Evolutionary conservation across 2,797 vertebrate genomes (phyloP).

Genomic region (Mus spretus): DNA sequence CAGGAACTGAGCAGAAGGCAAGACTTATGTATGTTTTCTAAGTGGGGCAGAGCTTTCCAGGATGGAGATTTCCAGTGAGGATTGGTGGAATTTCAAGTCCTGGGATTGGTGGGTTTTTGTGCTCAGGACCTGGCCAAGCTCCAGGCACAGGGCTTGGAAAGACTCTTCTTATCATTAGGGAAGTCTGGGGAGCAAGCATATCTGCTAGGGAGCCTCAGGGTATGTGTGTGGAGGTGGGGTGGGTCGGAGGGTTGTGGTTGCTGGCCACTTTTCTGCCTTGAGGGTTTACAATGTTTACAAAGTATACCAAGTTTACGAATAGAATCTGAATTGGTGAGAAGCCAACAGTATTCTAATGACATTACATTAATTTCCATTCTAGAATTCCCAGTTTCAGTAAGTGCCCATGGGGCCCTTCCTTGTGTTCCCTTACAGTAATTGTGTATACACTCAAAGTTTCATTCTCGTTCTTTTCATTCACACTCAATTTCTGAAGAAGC

Average conservation of each 20-base stretch:
- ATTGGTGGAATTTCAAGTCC: not conserved
- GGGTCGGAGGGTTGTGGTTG: fast-evolving
- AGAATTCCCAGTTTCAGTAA: not conserved
- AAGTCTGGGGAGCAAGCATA: too few relatives aligned
- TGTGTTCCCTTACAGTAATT: not conserved
- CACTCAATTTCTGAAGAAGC: slow-evolving; percentile 7
- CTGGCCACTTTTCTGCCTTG: not conserved
- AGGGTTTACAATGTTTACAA: not conserved
- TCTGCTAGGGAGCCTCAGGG: not conserved
- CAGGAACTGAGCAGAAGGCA: not conserved
- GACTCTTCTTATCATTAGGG: not conserved
- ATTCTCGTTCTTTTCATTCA: not conserved
- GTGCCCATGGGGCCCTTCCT: not conserved
- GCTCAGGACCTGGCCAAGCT: not conserved
- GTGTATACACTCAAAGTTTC: not conserved
- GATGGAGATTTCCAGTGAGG: not conserved
- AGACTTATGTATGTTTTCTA: not conserved
- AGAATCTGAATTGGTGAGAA: not conserved
- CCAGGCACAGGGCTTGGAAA: not conserved
- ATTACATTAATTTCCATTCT: not conserved
- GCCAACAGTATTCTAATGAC: not conserved
- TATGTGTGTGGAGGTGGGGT: too few relatives aligned
- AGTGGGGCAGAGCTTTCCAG: not conserved
- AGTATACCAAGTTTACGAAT: not conserved
- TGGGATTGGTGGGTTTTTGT: not conserved